These are phyloP conservation scores for Hoplias malabaricus DNA, from an alignment of 2,113 vertebrate genomes.

Conservation along the genomic window DNA sequence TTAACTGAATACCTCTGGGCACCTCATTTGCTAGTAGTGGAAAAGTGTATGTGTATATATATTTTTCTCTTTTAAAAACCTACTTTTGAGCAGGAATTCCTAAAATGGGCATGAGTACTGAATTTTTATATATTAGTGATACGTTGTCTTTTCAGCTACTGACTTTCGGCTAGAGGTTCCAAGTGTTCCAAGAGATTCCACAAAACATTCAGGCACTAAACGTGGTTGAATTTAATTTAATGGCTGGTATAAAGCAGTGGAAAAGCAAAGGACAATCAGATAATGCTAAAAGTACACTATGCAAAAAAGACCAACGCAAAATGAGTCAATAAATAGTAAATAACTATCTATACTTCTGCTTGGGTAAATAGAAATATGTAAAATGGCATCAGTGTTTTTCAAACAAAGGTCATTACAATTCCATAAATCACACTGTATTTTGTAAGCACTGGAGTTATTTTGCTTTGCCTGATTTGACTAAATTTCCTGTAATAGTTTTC, in stretches of 20 bases:
- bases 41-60: too few relatives aligned
- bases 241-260: slow-evolving; percentile 1
- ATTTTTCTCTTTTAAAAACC: too few relatives aligned
- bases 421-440: slow-evolving; percentile 22
- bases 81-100: too few relatives aligned
- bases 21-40: too few relatives aligned
- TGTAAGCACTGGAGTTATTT: slow-evolving; percentile 12
- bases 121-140: too few relatives aligned
- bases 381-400: neutral
- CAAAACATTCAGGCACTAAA: neutral
- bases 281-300: slow-evolving; percentile 17
- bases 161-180: neutral
- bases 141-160: too few relatives aligned
- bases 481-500: neutral
- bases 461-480: neutral
- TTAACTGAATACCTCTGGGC: too few relatives aligned
- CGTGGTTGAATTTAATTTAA: slow-evolving; percentile 1
- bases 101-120: too few relatives aligned
- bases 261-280: slow-evolving; percentile 25
- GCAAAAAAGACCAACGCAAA: slow-evolving; percentile 7
- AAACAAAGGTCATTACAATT: neutral
- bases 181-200: neutral
- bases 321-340: neutral
- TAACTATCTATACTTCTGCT: neutral
- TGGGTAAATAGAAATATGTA: neutral